A percentile compares a stretch with the other conserved stretches of the same genome.
phyloP scores from a whole-genome alignment of 2,888 invertebrate species.

The Anarsia innoxiella region DNA sequence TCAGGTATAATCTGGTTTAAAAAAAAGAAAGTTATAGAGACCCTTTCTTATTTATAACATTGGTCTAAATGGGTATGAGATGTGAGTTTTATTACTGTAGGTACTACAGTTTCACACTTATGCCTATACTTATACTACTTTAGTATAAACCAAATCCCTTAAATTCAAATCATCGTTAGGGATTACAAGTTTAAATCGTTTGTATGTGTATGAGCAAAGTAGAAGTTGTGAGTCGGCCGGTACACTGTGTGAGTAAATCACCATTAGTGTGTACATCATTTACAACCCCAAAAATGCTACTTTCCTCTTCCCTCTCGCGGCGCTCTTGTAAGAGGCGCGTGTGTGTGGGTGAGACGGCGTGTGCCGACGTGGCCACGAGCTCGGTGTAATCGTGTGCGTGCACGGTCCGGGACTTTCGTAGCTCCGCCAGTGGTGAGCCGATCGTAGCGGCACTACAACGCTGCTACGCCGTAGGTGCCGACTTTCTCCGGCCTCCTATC shows the following conservation, averaged over 20 bases:
- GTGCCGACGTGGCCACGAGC: slow-evolving; percentile 40
- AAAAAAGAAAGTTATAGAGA: no score
- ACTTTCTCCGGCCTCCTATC: slow-evolving; percentile 33
- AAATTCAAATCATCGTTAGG: slow-evolving; percentile 69
- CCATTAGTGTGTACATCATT: slow-evolving; percentile 61
- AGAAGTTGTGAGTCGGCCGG: slow-evolving; percentile 38
- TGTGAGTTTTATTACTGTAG: no score
- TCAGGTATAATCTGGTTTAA: no score
- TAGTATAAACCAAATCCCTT: slow-evolving; percentile 51
- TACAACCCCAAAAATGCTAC: slow-evolving; percentile 67
- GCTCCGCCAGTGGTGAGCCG: slow-evolving; percentile 70
- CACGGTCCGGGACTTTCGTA: slow-evolving; percentile 62
- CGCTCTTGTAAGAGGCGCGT: slow-evolving; percentile 37
- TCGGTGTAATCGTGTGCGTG: slow-evolving; percentile 48
- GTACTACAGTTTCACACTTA: slow-evolving; percentile 8
- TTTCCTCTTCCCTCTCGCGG: slow-evolving; percentile 59
- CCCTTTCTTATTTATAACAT: no score
- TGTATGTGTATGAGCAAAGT: slow-evolving; percentile 50
- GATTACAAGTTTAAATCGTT: slow-evolving; percentile 71
- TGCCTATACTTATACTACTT: slow-evolving; percentile 33
- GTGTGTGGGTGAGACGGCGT: slow-evolving; percentile 44
- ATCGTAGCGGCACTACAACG: slow-evolving; percentile 60
- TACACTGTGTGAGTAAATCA: slow-evolving; percentile 55
- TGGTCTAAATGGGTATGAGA: no score
- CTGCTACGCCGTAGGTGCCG: slow-evolving; percentile 51